phyloP scores from a whole-genome alignment of 2,113 vertebrate genomes.

The Actenoides hombroni region DNA sequence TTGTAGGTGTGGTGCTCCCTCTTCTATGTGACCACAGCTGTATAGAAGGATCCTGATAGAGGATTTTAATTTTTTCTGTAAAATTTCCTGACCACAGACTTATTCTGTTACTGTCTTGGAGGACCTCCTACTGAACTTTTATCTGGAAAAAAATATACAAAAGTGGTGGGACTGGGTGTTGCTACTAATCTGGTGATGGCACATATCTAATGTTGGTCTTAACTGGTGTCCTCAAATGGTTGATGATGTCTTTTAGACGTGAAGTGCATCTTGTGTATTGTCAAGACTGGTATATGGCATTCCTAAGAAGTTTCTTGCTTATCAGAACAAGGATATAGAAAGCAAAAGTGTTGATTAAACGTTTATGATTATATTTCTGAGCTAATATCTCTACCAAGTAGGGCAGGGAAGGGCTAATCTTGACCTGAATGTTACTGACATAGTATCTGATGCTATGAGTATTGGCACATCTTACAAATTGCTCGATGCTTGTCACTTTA shows the following conservation, averaged over 20 bases:
- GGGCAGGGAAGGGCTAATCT: neutral
- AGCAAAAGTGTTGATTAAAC: neutral
- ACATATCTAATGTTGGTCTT: neutral
- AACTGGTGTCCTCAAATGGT: neutral
- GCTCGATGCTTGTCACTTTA: neutral
- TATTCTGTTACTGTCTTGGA: neutral
- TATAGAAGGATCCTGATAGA: neutral
- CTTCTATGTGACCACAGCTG: neutral
- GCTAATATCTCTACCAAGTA: neutral
- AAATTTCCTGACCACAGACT: neutral
- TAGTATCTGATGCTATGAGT: neutral
- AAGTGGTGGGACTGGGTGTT: neutral
- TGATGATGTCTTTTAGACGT: neutral
- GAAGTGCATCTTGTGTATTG: fast-evolving
- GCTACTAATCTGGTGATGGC: neutral
- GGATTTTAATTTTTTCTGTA: neutral
- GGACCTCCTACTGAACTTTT: neutral
- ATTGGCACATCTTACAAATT: neutral
- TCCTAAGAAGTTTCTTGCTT: neutral
- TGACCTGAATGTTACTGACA: neutral
- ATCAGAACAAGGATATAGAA: neutral
- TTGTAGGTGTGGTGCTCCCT: neutral
- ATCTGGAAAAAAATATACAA: neutral
- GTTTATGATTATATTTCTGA: neutral
- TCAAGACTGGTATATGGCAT: neutral